These are phyloP conservation scores for Pardosa pseudoannulata DNA, from an alignment of 2,888 invertebrate genomes.

Conservation along the genomic window DNA sequence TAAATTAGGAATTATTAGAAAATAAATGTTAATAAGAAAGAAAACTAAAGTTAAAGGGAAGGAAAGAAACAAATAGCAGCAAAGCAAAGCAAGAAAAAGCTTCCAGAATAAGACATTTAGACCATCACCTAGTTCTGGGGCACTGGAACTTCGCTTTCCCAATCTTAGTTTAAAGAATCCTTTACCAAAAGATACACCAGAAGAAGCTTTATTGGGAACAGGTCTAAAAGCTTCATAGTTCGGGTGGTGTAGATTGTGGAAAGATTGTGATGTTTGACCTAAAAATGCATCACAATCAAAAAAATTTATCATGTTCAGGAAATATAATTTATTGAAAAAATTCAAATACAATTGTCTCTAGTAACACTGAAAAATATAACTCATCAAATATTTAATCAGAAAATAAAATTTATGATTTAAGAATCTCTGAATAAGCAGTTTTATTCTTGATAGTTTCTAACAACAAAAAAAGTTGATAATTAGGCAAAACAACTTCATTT, in stretches of 20 bases:
- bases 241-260: conserved; percentile 61
- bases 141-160: conserved; percentile 87
- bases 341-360: no score
- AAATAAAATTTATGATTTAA: no score
- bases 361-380: no score
- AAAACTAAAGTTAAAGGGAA: not conserved
- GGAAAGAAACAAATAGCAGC: not conserved
- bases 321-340: no score
- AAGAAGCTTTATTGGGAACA: conserved; percentile 67
- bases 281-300: conserved; percentile 18
- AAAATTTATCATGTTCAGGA: no score
- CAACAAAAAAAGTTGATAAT: no score
- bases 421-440: no score
- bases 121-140: conserved; percentile 91
- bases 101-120: conserved; percentile 2
- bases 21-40: no score
- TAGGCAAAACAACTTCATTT: no score
- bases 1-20: no score
- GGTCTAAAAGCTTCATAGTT: conserved; percentile 60
- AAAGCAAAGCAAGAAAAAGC: conserved; percentile 9
- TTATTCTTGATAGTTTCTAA: no score
- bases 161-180: conserved; percentile 78
- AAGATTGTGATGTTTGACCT: conserved; percentile 56
- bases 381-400: no score
- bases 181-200: conserved; percentile 87